Base-by-base conservation (phyloP, 2,888 invertebrate genomes). In the Noctua janthe region DNA sequence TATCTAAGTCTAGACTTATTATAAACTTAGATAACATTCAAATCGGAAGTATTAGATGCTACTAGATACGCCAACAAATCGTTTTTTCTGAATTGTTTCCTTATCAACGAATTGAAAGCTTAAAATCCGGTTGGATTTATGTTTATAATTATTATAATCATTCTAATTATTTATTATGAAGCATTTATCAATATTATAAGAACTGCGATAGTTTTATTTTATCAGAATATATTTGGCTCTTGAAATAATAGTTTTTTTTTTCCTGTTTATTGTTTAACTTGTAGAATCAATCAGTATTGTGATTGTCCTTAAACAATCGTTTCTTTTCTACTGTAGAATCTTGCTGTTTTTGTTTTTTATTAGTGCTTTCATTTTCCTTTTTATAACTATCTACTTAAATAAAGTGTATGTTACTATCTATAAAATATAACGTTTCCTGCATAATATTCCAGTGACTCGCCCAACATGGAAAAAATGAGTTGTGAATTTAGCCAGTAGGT, bases 101-200 rank as follows among this genome's bases (percentile, higher is more conserved):
- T 84, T 86, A 87, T 81, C 85, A 74, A 74, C 43, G 51, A n/a
- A 78, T 67, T 56, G 43, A 39, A 71, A 72, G 76, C 71, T 76
- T 74, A 71, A 71, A 79, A 67, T 83, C 79, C 66, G 71, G 35
- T 29, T 70, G 54, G 69, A 75, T 62, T 72, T 51, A 39, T 64
- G 69, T 83, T 78, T 78, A 78, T 47, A 76, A 80, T 66, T 13
- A 56, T 54, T 2, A 54, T 81, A 67, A 86, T 86, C 86, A 29
- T 74, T 81, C 35, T 49, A 70, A 80, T 75, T 66, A 80, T 66
- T 75, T 70, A 80, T 70, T 70, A 66, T 51, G 47, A 15, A 62
- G 17, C 29, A 67, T 75, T 73, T 75, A 78, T 81, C 77, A 54
- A 47, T 51, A 78, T 76, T 64, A 67, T 64, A 59, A 66, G 86